Evolutionary conservation across 2,797 vertebrate genomes (phyloP), one percentile per base, ranked within the genome.

Genomic region (Bovichtus diacanthus): DNA sequence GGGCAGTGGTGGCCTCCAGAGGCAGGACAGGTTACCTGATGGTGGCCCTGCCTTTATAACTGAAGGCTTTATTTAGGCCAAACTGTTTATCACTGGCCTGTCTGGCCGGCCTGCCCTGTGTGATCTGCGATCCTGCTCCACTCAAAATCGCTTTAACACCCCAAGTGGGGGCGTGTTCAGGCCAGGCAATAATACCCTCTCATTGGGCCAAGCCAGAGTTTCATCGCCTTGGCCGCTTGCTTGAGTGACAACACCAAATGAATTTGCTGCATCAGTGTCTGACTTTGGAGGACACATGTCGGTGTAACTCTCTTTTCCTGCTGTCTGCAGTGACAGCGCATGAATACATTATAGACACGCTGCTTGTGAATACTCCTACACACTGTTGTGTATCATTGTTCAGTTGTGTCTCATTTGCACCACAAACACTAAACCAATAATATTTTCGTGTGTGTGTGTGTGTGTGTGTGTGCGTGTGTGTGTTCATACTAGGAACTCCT

Each of bases 181-280:
- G 70, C 70, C 73, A 67, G 46, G 76, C 68, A 81, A 83, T 89
- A 89, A 89, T 88, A 82, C 79, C 84, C 73, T 87, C 87, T 90
- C 82, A 79, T 85, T 79, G 84, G 84, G 72, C 77, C 59, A 61
- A 61, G 79, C 73, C 70, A 71, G 71, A 65, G 31, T 90, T 83
- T 85, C 78, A 80, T 87, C 47, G 75, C 87, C 84, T 88, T 86
- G 90, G 87, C 87, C 68, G 49, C 76, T 76, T 51, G 78, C 88
- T 80, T 93, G 90, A 92, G 69, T 93, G 92, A 91, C 91, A 92
- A 84, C 85, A 81, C 71, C 83, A 89, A 91, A 91, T 92, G 84
- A 92, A 91, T 91, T 88, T 90, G 91, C 88, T 90, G 87, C 87
- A 87, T 93, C 85, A 90, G 88, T 91, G 85, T 92, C 86, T 91